Conservation (phyloP, 2,113 vertebrate species). For the Heloderma charlesbogerti region DNA sequence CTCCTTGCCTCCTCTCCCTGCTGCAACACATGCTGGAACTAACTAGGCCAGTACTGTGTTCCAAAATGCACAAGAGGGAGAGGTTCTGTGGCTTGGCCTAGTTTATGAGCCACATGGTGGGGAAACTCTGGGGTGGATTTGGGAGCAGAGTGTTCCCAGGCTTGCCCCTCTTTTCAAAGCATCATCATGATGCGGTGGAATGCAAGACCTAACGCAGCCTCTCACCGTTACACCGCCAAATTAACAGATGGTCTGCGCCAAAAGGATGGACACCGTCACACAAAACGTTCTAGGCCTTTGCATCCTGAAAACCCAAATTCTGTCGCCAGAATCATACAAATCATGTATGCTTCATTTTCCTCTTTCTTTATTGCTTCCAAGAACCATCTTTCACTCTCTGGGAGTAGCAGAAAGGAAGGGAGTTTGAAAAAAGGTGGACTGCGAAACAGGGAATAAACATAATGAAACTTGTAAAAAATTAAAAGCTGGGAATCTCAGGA, state of each 20-base stretch:
- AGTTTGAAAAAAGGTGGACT: not conserved
- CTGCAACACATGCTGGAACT: not conserved
- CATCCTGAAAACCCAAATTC: not conserved
- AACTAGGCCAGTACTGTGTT: not conserved
- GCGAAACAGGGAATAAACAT: not conserved
- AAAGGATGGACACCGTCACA: not conserved
- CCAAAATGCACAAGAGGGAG: not conserved
- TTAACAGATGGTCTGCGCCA: not conserved
- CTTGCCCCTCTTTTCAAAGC: not conserved
- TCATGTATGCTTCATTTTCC: not conserved
- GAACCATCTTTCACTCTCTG: not conserved
- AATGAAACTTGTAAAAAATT: not conserved
- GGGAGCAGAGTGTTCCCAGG: not conserved
- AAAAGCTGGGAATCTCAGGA: not conserved
- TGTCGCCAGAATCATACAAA: not conserved
- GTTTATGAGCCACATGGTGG: not conserved
- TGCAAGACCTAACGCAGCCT: not conserved
- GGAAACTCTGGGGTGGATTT: not conserved
- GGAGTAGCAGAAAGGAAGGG: not conserved
- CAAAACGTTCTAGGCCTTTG: not conserved
- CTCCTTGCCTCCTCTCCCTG: not conserved
- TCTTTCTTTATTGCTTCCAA: not conserved
- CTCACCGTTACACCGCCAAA: not conserved
- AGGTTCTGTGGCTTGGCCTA: not conserved
- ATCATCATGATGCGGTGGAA: not conserved